Evolutionary conservation across 1,140 invertebrate genomes (phyloP).

Genomic region (Ceratina australensis): DNA sequence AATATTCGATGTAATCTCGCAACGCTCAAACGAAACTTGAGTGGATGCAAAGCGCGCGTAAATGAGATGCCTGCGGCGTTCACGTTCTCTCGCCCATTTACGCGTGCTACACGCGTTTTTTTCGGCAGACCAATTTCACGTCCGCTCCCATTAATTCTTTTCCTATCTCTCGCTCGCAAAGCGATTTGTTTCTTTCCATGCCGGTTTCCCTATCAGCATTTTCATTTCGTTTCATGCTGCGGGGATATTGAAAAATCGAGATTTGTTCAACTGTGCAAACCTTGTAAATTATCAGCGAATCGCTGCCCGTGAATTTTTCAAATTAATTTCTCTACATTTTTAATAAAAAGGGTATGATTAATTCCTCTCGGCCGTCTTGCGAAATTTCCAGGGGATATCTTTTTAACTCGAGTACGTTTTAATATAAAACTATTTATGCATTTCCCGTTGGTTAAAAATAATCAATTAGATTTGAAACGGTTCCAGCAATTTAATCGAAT

Average conservation of each 20-base stretch:
- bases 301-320: no score
- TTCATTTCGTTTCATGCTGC: no score
- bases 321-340: no score
- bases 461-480: not conserved
- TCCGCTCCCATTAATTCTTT: not conserved
- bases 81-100: slow-evolving; percentile 37
- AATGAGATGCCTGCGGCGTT: slow-evolving; percentile 65
- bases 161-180: not conserved
- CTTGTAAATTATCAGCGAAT: no score
- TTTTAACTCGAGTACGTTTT: no score
- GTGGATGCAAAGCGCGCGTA: slow-evolving; percentile 70
- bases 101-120: slow-evolving; percentile 33
- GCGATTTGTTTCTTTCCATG: not conserved
- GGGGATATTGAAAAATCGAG: no score
- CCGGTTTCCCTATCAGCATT: not conserved
- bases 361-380: no score
- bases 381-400: no score
- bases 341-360: no score
- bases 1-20: slow-evolving; percentile 70
- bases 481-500: not conserved
- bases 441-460: not conserved
- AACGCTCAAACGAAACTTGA: slow-evolving; percentile 69
- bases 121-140: slow-evolving; percentile 1
- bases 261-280: no score
- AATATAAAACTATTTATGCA: not conserved